Evolutionary conservation across 2,113 vertebrate species (phyloP).

Genomic region (Bettongia penicillata): DNA sequence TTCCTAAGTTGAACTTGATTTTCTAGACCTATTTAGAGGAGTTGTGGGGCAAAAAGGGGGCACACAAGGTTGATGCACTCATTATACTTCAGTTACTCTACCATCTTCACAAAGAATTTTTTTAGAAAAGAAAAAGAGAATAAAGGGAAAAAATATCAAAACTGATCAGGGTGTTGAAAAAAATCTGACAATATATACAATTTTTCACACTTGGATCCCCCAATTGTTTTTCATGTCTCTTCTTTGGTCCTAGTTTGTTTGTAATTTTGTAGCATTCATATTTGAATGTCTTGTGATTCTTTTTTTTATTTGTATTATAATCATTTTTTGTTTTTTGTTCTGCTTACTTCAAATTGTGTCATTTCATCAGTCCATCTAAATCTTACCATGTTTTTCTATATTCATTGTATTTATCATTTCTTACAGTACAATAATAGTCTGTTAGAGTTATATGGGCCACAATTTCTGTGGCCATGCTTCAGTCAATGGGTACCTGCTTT

Average conservation of each 20-base stretch:
- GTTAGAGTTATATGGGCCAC: neutral
- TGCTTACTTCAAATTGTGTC: neutral
- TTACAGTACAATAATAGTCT: neutral
- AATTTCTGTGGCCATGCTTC: neutral
- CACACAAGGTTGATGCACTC: neutral
- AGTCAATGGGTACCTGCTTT: neutral
- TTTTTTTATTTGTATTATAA: neutral
- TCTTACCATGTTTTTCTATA: neutral
- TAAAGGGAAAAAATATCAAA: neutral
- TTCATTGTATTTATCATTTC: neutral
- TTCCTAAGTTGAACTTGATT: neutral
- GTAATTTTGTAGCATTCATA: neutral
- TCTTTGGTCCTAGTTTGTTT: neutral
- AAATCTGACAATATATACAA: neutral
- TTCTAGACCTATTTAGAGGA: neutral
- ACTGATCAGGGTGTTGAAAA: neutral
- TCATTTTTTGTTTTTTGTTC: neutral
- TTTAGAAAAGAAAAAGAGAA: neutral
- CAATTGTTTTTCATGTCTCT: neutral
- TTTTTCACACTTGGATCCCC: neutral
- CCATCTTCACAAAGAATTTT: neutral
- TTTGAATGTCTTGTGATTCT: neutral
- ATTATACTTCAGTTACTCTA: no score
- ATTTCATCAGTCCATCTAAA: neutral
- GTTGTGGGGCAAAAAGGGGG: no score